Evolutionary conservation across 1,140 invertebrate species (phyloP).

Genomic region (Macrocentrus cingulum): DNA sequence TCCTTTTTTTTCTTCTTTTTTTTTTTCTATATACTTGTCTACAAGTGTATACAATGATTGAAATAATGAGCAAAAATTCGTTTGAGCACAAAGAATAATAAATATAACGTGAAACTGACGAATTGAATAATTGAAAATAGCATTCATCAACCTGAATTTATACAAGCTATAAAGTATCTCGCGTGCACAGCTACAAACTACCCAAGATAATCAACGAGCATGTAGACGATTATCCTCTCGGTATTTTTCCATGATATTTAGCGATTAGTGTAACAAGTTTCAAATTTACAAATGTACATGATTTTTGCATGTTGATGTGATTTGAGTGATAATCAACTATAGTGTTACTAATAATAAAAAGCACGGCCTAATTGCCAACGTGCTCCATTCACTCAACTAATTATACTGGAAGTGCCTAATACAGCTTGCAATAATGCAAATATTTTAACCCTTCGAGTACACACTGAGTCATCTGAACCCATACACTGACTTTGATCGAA

Average conservation of each 20-base stretch:
- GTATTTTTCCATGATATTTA: conserved; percentile 16
- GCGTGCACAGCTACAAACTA: conserved; percentile 8
- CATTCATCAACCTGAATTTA: conserved; percentile 4
- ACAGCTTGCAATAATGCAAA: conserved; percentile 1
- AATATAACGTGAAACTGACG: not conserved
- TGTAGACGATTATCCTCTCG: conserved; percentile 4
- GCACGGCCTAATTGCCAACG: conserved; percentile 23
- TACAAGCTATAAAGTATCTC: conserved; percentile 3
- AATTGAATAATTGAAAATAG: not conserved
- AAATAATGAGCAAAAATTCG: conserved; percentile 15
- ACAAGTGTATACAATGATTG: no score
- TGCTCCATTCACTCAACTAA: conserved; percentile 21
- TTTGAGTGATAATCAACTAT: conserved; percentile 1
- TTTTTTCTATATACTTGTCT: no score
- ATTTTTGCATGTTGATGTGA: conserved; percentile 7
- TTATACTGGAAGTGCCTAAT: conserved; percentile 2
- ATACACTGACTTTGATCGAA: no score
- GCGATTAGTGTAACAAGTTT: conserved; percentile 23
- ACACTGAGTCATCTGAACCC: no score
- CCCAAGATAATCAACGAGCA: not conserved
- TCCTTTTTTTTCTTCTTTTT: not conserved
- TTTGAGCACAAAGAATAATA: conserved; percentile 16
- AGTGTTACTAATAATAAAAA: conserved; percentile 9
- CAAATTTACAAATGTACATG: conserved; percentile 31
- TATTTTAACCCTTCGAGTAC: no score